phyloP scores from a whole-genome alignment of 2,888 invertebrate species.

The Phlogophora meticulosa region DNA sequence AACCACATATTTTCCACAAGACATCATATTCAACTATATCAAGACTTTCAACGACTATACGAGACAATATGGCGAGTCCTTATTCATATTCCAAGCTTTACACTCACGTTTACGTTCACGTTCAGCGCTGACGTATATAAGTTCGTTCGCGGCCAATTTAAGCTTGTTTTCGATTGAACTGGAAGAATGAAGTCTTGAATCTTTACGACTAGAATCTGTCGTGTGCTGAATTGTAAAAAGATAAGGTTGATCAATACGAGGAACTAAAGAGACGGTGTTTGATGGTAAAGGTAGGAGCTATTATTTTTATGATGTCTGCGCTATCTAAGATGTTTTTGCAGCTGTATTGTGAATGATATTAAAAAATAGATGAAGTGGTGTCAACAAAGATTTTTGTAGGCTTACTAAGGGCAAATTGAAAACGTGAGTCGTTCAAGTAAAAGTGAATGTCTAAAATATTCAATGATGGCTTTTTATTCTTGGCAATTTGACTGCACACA shows the following conservation, averaged over 20 bases:
- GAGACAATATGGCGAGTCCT: constrained; percentile 31
- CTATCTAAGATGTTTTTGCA: neutral
- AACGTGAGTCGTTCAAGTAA: constrained; percentile 37
- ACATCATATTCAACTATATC: constrained; percentile 25
- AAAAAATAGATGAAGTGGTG: neutral
- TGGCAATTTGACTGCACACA: constrained; percentile 3
- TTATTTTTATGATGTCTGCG: neutral
- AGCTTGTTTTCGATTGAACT: constrained; percentile 72
- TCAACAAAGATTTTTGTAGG: neutral
- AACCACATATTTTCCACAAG: neutral
- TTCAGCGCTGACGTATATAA: constrained; percentile 71
- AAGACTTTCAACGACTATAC: constrained; percentile 17
- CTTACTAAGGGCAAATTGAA: constrained; percentile 29
- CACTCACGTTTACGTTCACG: constrained; percentile 65
- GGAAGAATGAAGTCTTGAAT: constrained; percentile 68
- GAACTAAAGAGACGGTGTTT: constrained; percentile 19
- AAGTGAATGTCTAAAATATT: constrained; percentile 33
- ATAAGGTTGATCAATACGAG: constrained; percentile 36
- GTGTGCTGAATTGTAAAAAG: constrained; percentile 64
- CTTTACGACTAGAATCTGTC: constrained; percentile 65
- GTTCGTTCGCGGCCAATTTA: constrained; percentile 79
- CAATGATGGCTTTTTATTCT: constrained; percentile 37
- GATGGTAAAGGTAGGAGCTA: neutral
- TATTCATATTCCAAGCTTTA: constrained; percentile 65
- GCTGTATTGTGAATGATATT: no score